Percentiles rank a stretch among this genome's conserved stretches.
These are phyloP conservation scores for Pygmarrhopalites habei DNA, from an alignment of 1,140 invertebrate species.

Conservation along the genomic window DNA sequence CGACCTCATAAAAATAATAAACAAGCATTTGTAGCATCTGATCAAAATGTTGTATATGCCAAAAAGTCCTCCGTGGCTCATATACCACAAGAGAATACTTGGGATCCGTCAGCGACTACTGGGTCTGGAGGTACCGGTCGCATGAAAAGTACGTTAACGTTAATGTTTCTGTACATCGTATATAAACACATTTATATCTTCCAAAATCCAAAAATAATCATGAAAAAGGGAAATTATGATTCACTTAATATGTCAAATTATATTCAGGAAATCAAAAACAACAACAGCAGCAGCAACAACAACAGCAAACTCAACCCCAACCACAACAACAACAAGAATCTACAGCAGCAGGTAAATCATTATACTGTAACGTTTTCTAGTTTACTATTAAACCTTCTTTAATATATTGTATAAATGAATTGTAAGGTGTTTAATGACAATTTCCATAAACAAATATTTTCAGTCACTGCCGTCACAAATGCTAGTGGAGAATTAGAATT, in stretches of 20 bases:
- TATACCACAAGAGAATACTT: background rate
- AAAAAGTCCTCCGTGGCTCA: slow-evolving; percentile 31
- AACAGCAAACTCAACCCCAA: slow-evolving; percentile 7
- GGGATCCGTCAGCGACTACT: background rate
- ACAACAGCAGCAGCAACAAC: slow-evolving; percentile 2
- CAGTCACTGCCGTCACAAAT: slow-evolving; percentile 11
- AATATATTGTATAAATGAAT: background rate
- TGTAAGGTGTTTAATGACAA: too few relatives aligned
- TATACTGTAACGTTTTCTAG: too few relatives aligned
- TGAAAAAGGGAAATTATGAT: too few relatives aligned
- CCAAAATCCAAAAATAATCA: too few relatives aligned
- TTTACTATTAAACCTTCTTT: too few relatives aligned
- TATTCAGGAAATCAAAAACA: too few relatives aligned
- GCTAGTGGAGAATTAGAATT: slow-evolving; percentile 38
- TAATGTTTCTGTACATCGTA: too few relatives aligned
- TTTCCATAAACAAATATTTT: slow-evolving; percentile 18
- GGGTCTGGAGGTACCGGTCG: too few relatives aligned
- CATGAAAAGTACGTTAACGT: too few relatives aligned
- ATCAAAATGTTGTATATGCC: slow-evolving; percentile 33
- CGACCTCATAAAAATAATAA: slow-evolving; percentile 41
- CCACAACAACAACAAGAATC: slow-evolving; percentile 12
- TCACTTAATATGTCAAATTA: too few relatives aligned
- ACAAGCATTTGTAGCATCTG: slow-evolving; percentile 12
- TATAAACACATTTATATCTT: too few relatives aligned
- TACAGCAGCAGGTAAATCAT: slow-evolving; percentile 13